These are phyloP conservation scores for Drosophila bunnanda DNA, from an alignment of 2,888 invertebrate species.

Conservation along the genomic window DNA sequence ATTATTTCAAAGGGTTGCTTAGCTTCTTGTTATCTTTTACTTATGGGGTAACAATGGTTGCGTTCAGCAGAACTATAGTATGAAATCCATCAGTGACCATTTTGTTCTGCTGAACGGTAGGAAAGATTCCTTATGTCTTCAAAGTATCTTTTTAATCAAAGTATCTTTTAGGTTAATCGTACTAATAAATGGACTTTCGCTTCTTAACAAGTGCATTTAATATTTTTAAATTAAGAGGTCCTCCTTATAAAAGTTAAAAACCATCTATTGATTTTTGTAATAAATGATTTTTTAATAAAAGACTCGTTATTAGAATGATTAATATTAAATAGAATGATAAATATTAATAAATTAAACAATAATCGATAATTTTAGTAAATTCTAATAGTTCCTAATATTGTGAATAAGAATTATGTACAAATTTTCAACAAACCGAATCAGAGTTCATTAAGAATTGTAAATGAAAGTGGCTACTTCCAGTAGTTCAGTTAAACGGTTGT, in stretches of 20 bases:
- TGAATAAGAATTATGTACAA: not conserved
- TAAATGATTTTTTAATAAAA: not conserved
- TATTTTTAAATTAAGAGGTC: not conserved
- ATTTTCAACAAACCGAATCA: not conserved
- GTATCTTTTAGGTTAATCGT: too few relatives aligned
- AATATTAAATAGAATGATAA: not conserved
- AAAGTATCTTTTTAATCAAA: too few relatives aligned
- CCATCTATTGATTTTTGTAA: not conserved
- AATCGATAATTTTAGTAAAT: not conserved
- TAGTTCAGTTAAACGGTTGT: constrained; percentile 16
- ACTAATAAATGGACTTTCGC: too few relatives aligned
- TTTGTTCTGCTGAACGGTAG: too few relatives aligned
- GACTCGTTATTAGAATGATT: not conserved
- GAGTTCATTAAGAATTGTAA: not conserved
- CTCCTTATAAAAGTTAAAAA: not conserved
- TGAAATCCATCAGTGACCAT: too few relatives aligned
- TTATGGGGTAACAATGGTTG: not conserved
- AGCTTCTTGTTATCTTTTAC: not conserved
- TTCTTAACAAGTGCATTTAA: not conserved
- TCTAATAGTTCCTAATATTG: not conserved
- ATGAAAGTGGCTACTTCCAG: not conserved
- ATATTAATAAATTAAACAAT: not conserved
- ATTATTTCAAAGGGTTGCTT: too few relatives aligned
- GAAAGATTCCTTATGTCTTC: too few relatives aligned
- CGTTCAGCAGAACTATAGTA: too few relatives aligned